A percentile compares a stretch with the other conserved stretches of the same genome.
Conservation (phyloP, 2,113 vertebrate species). For the Nettapus auritus region DNA sequence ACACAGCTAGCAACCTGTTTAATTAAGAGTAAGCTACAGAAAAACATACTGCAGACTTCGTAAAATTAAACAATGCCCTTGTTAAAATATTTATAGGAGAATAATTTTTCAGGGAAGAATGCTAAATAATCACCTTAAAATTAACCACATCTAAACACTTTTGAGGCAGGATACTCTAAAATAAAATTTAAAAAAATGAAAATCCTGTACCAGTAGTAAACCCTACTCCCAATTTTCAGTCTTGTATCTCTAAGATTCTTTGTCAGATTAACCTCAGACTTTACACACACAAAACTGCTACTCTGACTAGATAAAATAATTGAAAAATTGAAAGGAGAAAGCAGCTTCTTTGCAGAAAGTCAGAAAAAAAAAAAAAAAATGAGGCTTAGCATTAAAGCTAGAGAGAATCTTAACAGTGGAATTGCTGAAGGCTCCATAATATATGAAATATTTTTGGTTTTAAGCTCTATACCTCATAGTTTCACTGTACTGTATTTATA, state of each 20-base stretch:
- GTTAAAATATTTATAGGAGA: not conserved
- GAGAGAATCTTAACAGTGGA: not conserved
- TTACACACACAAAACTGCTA: not conserved
- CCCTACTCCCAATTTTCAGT: not conserved
- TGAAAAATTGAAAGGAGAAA: not conserved
- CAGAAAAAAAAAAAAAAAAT: not conserved
- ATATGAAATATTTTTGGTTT: not conserved
- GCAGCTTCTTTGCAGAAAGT: not conserved
- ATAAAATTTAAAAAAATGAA: not conserved
- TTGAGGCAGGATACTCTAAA: not conserved
- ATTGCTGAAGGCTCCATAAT: not conserved
- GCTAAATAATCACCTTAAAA: not conserved
- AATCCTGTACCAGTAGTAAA: not conserved
- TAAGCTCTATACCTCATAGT: not conserved
- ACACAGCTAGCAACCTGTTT: not conserved
- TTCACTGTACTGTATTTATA: not conserved
- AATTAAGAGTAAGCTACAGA: not conserved
- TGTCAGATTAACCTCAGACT: conserved; percentile 20
- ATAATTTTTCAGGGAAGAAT: not conserved
- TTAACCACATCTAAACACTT: not conserved
- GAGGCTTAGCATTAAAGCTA: not conserved
- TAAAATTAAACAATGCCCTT: not conserved
- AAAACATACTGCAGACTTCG: not conserved
- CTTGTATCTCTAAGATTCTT: not conserved
- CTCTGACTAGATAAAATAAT: not conserved